phyloP scores from a whole-genome alignment of 2,797 vertebrate genomes.

The Crypturellus tataupa region DNA sequence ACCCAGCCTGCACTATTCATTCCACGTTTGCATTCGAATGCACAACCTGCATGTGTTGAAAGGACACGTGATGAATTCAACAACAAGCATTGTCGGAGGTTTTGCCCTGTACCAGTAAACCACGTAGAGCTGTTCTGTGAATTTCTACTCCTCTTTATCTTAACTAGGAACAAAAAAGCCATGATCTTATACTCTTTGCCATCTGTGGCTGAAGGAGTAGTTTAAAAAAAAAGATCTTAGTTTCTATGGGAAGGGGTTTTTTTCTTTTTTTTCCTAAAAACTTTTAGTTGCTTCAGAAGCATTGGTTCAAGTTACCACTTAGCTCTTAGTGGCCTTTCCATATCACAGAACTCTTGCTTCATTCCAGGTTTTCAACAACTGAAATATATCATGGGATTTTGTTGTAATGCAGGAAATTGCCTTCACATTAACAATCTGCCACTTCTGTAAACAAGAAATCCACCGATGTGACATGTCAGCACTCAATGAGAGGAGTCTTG shows the following conservation, averaged over 20 bases:
- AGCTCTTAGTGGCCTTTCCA: conserved; percentile 33
- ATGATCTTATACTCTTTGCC: neutral
- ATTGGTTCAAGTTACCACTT: conserved; percentile 33
- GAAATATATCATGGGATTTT: conserved; percentile 58
- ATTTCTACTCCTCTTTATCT: neutral
- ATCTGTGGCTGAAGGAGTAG: neutral
- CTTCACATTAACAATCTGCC: conserved; percentile 59
- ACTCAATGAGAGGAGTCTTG: conserved; percentile 8
- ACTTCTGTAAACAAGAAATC: conserved; percentile 61
- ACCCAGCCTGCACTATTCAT: neutral
- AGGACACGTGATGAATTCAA: neutral
- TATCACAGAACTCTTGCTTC: conserved; percentile 47
- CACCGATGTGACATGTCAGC: conserved; percentile 50
- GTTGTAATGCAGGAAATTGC: conserved; percentile 70
- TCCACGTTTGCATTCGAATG: neutral
- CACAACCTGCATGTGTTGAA: neutral
- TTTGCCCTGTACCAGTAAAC: neutral
- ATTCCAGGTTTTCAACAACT: conserved; percentile 68
- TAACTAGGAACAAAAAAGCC: neutral
- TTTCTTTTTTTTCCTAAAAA: neutral
- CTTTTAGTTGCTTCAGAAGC: conserved; percentile 24
- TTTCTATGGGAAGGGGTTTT: neutral
- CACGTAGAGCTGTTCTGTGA: neutral
- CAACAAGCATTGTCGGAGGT: neutral
- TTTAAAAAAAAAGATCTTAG: neutral